Conservation (phyloP, 92 coral and sea anemone genomes). For the Porites divaricata region DNA sequence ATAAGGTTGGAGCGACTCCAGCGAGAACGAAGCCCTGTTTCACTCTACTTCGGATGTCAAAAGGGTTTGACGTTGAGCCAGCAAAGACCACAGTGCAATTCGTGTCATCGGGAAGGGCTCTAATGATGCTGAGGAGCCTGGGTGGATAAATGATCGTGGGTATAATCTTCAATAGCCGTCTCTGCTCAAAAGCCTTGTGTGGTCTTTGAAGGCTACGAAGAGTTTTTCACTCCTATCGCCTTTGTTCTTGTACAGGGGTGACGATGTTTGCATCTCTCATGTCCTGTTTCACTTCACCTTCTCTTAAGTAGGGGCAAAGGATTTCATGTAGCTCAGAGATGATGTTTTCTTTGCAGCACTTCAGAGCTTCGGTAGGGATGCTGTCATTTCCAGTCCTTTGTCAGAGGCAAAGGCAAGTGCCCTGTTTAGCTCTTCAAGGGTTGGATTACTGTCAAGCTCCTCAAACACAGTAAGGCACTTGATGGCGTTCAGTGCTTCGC, state of each 20-base stretch:
- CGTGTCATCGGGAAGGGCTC: too few relatives aligned
- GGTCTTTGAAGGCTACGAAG: too few relatives aligned
- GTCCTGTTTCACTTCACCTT: constrained; percentile 52
- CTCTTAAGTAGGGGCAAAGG: constrained; percentile 30
- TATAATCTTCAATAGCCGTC: too few relatives aligned
- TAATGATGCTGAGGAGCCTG: too few relatives aligned
- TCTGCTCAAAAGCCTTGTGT: too few relatives aligned
- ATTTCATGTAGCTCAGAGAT: constrained; percentile 27
- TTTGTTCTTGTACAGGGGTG: constrained; percentile 2
- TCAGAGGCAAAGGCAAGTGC: constrained; percentile 35
- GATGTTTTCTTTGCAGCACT: background rate
- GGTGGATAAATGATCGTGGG: too few relatives aligned
- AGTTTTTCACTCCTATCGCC: too few relatives aligned
- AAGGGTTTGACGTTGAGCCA: too few relatives aligned
- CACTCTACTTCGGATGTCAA: background rate
- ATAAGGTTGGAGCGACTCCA: constrained; percentile 17
- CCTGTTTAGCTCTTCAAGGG: constrained; percentile 41
- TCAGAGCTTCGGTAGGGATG: constrained; percentile 24
- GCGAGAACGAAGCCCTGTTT: background rate
- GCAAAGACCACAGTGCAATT: too few relatives aligned
- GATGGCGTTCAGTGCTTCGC: constrained; percentile 30
- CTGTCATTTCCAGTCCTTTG: constrained; percentile 44
- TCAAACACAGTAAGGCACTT: constrained; percentile 15
- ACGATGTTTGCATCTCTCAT: constrained; percentile 45
- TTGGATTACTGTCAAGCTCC: constrained; percentile 34